Evolutionary conservation across 2,113 vertebrate genomes (phyloP).

Genomic region (Callaeas wilsoni): DNA sequence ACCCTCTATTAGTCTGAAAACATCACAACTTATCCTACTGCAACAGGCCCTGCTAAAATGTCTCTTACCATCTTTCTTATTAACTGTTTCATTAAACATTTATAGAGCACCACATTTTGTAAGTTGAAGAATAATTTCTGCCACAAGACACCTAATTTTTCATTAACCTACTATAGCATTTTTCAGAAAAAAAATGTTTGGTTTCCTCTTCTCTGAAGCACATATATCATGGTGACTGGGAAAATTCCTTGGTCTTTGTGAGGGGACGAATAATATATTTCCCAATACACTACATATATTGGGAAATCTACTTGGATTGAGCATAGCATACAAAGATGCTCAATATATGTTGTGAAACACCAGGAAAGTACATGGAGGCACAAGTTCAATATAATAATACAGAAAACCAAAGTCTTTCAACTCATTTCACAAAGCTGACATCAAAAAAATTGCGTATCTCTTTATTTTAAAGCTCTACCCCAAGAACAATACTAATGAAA

Average conservation of each 20-base stretch:
- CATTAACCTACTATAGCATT: rapidly evolving
- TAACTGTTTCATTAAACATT: not conserved
- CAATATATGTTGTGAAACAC: not conserved
- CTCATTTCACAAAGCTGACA: not conserved
- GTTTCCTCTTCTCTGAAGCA: not conserved
- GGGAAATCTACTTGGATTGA: not conserved
- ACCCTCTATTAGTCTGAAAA: not conserved
- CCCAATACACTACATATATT: too few relatives aligned
- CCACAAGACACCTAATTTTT: not conserved
- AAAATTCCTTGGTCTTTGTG: not conserved
- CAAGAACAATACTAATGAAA: not conserved
- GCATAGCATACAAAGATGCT: not conserved
- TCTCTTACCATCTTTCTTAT: not conserved
- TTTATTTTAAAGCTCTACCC: not conserved
- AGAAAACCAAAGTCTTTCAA: not conserved
- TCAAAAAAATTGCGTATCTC: rapidly evolving
- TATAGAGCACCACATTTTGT: not conserved
- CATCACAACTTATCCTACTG: rapidly evolving
- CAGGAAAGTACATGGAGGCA: not conserved
- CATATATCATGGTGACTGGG: not conserved
- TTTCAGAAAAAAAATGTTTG: not conserved
- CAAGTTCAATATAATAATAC: not conserved
- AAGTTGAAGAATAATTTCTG: not conserved
- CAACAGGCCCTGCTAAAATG: not conserved
- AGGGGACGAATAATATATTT: not conserved